Evolutionary conservation across 2,888 invertebrate species (phyloP), one percentile per base, ranked within the genome.

Genomic region (Epirrita christyi): DNA sequence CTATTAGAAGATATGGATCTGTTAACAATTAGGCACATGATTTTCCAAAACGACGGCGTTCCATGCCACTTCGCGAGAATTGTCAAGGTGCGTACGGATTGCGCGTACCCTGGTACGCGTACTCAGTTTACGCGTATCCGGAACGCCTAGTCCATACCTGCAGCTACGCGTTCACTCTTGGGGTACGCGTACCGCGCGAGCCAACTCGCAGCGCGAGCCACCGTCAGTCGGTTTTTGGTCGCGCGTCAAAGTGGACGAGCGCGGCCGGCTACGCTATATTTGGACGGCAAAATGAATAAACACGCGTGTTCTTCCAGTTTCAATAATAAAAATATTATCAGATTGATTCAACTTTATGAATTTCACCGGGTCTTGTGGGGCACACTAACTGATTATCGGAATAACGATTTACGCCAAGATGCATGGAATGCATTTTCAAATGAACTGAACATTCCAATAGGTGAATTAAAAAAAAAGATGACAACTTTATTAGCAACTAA

Each of bases 201-300:
- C 64, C 55, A 60, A 43, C 55, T 57, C 50, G 57, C 56, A 50
- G 56, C 56, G 60, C 65, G 62, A 61, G 55, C 55, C 62, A 44
- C 61, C 55, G 57, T 62, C 66, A 55, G 60, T 67, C 65, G 64
- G 65, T 67, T 61, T 67, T 66, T 61, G 60, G 64, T 63, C 65
- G 65, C 66, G 64, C 64, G 63, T 62, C 64, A 63, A 70, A 66
- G 63, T 38, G 56, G 55, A 70, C 62, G 62, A 64, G 40, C 66
- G 13, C 51, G 56, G 9, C 56, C 52, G 52, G 59, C n/a, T 59
- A 64, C 55, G 54, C n/a, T n/a, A n/a, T n/a, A n/a, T n/a, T n/a
- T n/a, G n/a, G n/a, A n/a, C n/a, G n/a, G n/a, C n/a, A n/a, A n/a
- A n/a, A n/a, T n/a, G n/a, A n/a, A n/a, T n/a, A n/a, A n/a, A n/a